Evolutionary conservation across 2,113 vertebrate genomes (phyloP), one percentile per base, ranked within the genome.

Genomic region (Apeltes quadracus): DNA sequence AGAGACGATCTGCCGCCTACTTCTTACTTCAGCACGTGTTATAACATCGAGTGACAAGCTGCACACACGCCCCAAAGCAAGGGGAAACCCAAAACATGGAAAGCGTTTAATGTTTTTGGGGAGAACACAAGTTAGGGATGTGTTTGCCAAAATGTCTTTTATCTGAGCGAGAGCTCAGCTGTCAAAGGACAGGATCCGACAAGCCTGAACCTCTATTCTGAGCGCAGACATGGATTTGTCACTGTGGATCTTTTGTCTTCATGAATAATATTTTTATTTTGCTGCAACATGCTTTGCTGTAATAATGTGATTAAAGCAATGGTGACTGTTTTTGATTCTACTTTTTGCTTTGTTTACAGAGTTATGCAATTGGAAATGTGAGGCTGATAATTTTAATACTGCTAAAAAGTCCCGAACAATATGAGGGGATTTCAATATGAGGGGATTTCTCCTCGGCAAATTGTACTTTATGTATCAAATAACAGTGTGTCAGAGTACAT

Each of bases 21-120:
- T 66, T 76, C 84, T 66, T 46, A 64, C 61, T 51, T 34, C 66
- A 25, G 44, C 16, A 18, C 59, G 56, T 55, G 76, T 59, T 34
- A 69, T 25, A 69, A 72, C 59, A 22, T 38, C 2, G 32, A 73
- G 61, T 83, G 83, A 84, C 79, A 76, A 62, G 69, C 59, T 62
- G 50, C 56, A 54, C 51, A 64, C 72, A 79, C 3, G 4, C 66
- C 56, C 50, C 27, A 20, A 63, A 76, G 69, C 39, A 8, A 36
- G 44, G 78, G 69, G 73, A 83, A 74, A 78, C 51, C 32, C 1
- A 13, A 79, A 66, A 81, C 62, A 63, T 63, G 29, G 10, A 61
- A 41, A 53, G 69, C 32, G 56, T n/a, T 69, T 83, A 78, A 85
- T 79, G 71, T 84, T 84, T 88, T 70, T 75, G 34, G 51, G 51